Evolutionary conservation across 2,888 invertebrate species (phyloP), one percentile per base, ranked within the genome.

Genomic region (Drosophila helvetica): DNA sequence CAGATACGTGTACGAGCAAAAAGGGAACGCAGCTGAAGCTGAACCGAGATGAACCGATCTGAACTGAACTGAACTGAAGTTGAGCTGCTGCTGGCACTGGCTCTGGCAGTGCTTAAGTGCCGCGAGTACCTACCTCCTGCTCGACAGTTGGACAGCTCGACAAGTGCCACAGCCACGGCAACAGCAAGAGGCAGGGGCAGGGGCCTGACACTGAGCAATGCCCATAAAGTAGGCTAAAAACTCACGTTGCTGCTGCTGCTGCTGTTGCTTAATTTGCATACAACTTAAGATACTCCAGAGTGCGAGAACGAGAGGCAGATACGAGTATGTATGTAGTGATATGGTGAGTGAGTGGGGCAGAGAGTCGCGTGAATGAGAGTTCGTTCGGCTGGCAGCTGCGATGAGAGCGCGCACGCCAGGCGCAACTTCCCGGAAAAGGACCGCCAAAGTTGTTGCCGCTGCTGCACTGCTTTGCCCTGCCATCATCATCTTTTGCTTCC

Each of bases 381-480:
- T 46, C 70, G 63, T 30, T 45, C 52, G 51, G 54, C 59, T 65
- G 76, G 73, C 73, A 77, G 76, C 74, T 76, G 76, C 74, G 58
- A 54, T 60, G 60, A 57, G 60, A 57, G 77, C 80, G 81, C 79
- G 79, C 84, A 84, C 88, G 82, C 84, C 82, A 79, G 83, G 82
- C 86, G 84, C 88, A 83, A 86, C 79, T 86, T 86, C 88, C 85
- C 77, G 88, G 86, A 86, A 86, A 85, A 79, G 86, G 86, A 86
- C 85, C 88, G 88, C 86, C 86, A 86, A 86, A 80, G 86, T 88
- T 82, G 86, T 68, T 76, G 82, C 78, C 62, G 64, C 54, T 50
- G 53, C 46, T 22, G 22, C 46, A 58, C 52, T 57, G 56, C 60
- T 46, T 46, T 52, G 19, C 19, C 61, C 66, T 56, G 52, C 57